Base-by-base conservation (phyloP, 2,113 vertebrate genomes). In the Neotragus moschatus region DNA sequence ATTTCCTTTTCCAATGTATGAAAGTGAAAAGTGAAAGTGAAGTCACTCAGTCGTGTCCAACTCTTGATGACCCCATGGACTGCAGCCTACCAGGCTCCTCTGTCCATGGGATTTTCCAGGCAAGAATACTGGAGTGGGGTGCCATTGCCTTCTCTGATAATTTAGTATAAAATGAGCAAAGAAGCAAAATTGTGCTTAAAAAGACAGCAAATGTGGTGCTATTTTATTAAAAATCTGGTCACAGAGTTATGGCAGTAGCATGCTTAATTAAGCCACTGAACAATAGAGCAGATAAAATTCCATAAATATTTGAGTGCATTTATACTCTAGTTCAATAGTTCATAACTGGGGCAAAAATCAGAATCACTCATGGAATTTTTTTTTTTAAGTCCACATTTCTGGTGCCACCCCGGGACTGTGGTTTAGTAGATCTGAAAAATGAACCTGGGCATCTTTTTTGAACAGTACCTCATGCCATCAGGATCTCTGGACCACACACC, bases 171-270 rank as follows among this genome's bases (percentile, higher is more conserved):
- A 86, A 85, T 89, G 49, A 94, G 14, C 63, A 92, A 94, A 82
- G 58, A 84, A 66, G 61, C 51, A 91, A 80, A 96, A 53, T 3
- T 70, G 3, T 85, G 39, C 58, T 85, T 87, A 43, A 45, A 81
- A 90, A 91, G 53, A 61, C 6, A 85, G 80, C 45, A 53, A 28
- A 73, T 89, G 5, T 84, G 25, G 19, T 49, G 73, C 16, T 36
- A n/a, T 66, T 81, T 88, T 96, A 70, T 84, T 86, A 77, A 94
- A 93, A 91, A 85, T 63, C n/a, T 85, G n/a, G 30, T 45, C 53
- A 58, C n/a, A 79, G 4, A 87, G 6, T 90, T 60, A 80, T 13
- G 13, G 45, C 49, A 51, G 2, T 70, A 60, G 88, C 28, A 49
- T 2, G 43, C 36, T 86, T 95, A 84, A 77, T 45, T 84, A 94